A percentile compares a stretch with the other conserved stretches of the same genome.
Conservation (phyloP, 1,140 invertebrate genomes). For the Zaprionus camerounensis region DNA sequence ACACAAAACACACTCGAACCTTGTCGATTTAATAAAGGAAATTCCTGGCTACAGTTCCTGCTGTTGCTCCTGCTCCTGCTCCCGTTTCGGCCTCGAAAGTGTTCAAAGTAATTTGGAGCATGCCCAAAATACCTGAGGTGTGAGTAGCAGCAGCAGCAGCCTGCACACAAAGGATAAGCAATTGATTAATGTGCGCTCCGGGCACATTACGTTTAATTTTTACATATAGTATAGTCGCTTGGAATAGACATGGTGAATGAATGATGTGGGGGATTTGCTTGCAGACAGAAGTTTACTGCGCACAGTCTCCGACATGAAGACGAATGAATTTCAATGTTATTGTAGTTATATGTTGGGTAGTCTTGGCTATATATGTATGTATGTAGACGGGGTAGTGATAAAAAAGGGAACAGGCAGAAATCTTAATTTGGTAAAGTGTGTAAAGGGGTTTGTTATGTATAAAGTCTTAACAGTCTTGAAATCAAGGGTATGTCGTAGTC, state of each 20-base stretch:
- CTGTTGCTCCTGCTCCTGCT: constrained; percentile 19
- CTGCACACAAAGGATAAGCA: constrained; percentile 65
- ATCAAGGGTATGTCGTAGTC: background rate
- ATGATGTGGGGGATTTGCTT: constrained; percentile 66
- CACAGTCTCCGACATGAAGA: constrained; percentile 17
- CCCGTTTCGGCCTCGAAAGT: constrained; percentile 54
- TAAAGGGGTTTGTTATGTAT: no score
- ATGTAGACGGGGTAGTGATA: background rate
- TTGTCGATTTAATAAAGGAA: constrained; percentile 80
- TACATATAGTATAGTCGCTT: constrained; percentile 28
- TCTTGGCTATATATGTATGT: background rate
- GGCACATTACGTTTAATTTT: constrained; percentile 81
- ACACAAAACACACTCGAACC: constrained; percentile 10
- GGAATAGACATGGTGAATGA: constrained; percentile 55
- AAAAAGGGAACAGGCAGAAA: background rate
- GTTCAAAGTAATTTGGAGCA: constrained; percentile 81
- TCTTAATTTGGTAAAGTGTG: background rate
- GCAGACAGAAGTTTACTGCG: constrained; percentile 39
- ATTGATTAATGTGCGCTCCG: constrained; percentile 79
- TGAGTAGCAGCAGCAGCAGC: constrained; percentile 1
- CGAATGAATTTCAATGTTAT: constrained; percentile 42
- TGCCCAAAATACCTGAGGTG: constrained; percentile 77
- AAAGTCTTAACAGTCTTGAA: no score
- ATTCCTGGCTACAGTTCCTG: constrained; percentile 57
- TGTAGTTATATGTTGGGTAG: constrained; percentile 48